A percentile compares a stretch with the other conserved stretches of the same genome.
phyloP scores from a whole-genome alignment of 2,113 vertebrate genomes.

The Onychorhynchus coronatus region DNA sequence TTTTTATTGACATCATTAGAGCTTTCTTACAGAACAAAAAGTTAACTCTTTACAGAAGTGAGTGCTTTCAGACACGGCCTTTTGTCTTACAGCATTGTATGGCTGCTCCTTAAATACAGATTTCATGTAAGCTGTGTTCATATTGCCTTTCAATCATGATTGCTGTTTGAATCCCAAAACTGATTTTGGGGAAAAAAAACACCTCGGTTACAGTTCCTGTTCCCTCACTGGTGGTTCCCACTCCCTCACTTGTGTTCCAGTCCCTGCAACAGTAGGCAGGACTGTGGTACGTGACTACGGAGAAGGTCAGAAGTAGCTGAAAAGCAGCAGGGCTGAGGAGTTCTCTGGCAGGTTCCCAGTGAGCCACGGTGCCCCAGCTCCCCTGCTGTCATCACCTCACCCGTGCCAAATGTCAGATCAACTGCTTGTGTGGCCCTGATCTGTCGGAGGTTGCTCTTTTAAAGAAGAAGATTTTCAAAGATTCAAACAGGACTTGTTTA shows the following conservation, averaged over 20 bases:
- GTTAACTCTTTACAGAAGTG: neutral
- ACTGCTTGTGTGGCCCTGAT: neutral
- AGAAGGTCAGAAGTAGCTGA: neutral
- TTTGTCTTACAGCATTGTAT: neutral
- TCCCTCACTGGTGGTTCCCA: neutral
- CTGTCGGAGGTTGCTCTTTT: too few relatives aligned
- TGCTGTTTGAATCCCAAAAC: neutral
- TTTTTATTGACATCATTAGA: neutral
- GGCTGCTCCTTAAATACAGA: neutral
- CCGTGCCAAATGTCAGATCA: neutral
- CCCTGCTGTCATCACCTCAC: neutral
- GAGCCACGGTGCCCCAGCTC: neutral
- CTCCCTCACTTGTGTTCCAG: neutral
- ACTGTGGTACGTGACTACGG: too few relatives aligned
- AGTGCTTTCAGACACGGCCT: neutral
- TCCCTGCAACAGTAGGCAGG: neutral
- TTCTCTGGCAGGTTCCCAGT: neutral
- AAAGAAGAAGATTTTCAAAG: too few relatives aligned
- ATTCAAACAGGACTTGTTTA: too few relatives aligned
- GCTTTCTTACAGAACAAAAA: neutral
- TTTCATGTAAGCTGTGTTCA: neutral
- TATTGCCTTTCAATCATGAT: neutral
- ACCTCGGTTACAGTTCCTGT: neutral
- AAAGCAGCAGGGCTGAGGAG: neutral
- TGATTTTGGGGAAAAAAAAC: neutral